These are phyloP conservation scores for Ancistrus triradiatus DNA, from an alignment of 2,113 vertebrate species.

Conservation along the genomic window DNA sequence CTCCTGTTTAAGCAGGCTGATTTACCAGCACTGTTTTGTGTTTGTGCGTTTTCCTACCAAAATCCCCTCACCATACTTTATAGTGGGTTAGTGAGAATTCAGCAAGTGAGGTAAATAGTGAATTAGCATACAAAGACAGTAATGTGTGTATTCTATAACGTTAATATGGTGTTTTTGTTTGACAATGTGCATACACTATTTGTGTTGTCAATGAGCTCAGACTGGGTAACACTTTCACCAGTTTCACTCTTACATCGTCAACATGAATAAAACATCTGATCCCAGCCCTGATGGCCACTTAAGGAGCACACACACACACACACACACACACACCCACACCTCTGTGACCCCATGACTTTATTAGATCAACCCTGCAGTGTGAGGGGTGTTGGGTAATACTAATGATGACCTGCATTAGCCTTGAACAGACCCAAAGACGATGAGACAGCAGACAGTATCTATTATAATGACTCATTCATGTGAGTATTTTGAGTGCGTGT, in stretches of 20 bases:
- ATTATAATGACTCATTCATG: constrained; percentile 48
- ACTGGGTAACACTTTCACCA: constrained; percentile 55
- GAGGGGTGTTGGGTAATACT: neutral
- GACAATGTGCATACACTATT: too few species aligned
- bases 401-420: constrained; percentile 5
- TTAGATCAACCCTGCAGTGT: neutral
- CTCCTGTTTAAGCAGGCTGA: too few species aligned
- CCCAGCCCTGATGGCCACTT: constrained; percentile 31
- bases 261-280: constrained; percentile 59
- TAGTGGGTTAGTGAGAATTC: too few species aligned
- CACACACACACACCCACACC: too few species aligned
- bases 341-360: constrained; percentile 8
- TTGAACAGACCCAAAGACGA: neutral
- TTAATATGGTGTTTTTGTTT: too few species aligned
- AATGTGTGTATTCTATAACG: too few species aligned
- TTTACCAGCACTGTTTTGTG: too few species aligned
- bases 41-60: too few species aligned
- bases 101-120: too few species aligned
- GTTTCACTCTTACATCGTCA: constrained; percentile 56
- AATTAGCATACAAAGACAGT: too few species aligned
- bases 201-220: constrained; percentile 29
- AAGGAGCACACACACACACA: neutral
- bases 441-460: neutral
- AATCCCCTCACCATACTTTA: too few species aligned
- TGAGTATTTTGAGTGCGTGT: neutral